phyloP scores from a whole-genome alignment of 2,888 invertebrate genomes.

The Trisateles emortualis region DNA sequence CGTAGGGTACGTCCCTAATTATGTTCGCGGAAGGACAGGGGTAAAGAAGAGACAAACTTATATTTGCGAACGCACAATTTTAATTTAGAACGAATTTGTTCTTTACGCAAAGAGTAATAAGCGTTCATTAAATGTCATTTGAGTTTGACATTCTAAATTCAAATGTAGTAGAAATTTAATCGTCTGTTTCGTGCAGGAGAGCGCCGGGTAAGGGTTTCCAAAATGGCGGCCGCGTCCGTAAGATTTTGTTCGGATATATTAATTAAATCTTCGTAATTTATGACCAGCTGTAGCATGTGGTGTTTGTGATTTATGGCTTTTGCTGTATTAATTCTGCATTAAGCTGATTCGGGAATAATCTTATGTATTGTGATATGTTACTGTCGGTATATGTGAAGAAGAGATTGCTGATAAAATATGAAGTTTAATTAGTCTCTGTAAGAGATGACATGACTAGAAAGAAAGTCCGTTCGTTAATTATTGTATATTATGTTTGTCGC shows the following conservation, averaged over 20 bases:
- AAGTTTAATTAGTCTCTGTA: too few species aligned
- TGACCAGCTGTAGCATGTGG: constrained; percentile 75
- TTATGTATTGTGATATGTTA: constrained; percentile 18
- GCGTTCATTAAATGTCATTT: constrained; percentile 22
- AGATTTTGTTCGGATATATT: constrained; percentile 85
- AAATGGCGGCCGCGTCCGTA: constrained; percentile 82
- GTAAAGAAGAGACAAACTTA: constrained; percentile 73
- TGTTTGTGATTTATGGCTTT: constrained; percentile 80
- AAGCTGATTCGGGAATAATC: constrained; percentile 48
- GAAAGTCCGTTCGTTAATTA: too few species aligned
- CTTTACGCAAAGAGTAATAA: constrained; percentile 42
- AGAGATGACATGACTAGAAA: too few species aligned
- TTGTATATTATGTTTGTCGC: too few species aligned
- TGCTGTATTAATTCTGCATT: constrained; percentile 67
- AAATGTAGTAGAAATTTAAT: constrained; percentile 75
- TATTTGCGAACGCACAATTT: constrained; percentile 46
- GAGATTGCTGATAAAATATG: too few species aligned
- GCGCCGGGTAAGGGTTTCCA: constrained; percentile 79
- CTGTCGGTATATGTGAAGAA: not conserved
- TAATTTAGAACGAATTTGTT: constrained; percentile 36
- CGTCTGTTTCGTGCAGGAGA: constrained; percentile 79
- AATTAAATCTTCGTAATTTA: constrained; percentile 87
- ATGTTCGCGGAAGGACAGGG: constrained; percentile 80
- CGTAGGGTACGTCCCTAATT: constrained; percentile 83
- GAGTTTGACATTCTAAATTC: constrained; percentile 34